These are phyloP conservation scores for Holothuria scabra DNA, from an alignment of 53 echinoderm and acorn worm species.

Conservation along the genomic window DNA sequence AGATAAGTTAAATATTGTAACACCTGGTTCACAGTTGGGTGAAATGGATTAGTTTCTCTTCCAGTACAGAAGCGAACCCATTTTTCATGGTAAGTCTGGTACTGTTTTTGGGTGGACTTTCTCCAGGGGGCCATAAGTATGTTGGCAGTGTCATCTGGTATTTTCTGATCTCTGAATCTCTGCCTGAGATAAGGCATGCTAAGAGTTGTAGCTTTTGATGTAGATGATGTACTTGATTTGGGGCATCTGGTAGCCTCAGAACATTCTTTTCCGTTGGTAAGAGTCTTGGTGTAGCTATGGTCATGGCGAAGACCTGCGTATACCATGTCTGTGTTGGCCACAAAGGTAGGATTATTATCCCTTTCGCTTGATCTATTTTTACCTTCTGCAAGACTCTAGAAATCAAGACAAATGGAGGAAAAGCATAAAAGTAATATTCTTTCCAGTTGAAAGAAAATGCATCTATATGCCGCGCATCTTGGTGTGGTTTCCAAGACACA, in stretches of 20 bases:
- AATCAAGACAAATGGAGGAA: slow-evolving; percentile 26
- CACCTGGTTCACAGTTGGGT: slow-evolving; percentile 12
- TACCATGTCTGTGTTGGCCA: slow-evolving; percentile 36
- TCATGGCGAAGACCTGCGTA: slow-evolving; percentile 9
- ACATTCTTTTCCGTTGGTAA: too few relatives aligned
- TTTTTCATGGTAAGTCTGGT: slow-evolving; percentile 20
- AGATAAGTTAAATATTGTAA: slow-evolving; percentile 24
- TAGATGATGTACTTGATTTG: background rate
- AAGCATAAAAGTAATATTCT: slow-evolving; percentile 22
- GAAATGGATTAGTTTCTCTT: slow-evolving; percentile 27
- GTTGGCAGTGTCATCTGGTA: slow-evolving; percentile 17
- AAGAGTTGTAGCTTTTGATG: slow-evolving; percentile 1
- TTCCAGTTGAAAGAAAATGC: slow-evolving; percentile 11
- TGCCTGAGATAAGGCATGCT: slow-evolving; percentile 8
- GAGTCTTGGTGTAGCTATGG: background rate
- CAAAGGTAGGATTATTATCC: background rate
- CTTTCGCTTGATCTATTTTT: background rate
- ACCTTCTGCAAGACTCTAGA: slow-evolving; percentile 4
- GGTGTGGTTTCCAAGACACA: slow-evolving; percentile 3
- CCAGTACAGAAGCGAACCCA: too few relatives aligned
- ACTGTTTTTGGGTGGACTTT: slow-evolving; percentile 15
- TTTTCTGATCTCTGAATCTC: slow-evolving; percentile 8
- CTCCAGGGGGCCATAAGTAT: background rate
- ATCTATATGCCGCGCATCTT: background rate
- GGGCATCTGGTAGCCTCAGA: too few relatives aligned